phyloP scores from a whole-genome alignment of 2,888 invertebrate species.

The Ectobius pallidus region DNA sequence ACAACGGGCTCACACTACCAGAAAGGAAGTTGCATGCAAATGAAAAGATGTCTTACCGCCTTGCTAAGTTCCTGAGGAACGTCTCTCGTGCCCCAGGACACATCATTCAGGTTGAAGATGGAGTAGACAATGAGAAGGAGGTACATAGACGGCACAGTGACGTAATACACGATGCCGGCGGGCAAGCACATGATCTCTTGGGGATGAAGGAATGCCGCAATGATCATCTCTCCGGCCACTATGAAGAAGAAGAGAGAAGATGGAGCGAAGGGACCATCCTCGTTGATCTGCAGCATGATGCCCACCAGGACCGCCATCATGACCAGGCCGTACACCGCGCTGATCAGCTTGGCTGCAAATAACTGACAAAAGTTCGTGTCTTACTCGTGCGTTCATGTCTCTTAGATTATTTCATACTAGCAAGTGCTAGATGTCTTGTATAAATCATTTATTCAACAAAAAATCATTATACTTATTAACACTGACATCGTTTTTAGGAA shows the following conservation, averaged over 20 bases:
- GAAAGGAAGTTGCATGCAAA: too few relatives aligned
- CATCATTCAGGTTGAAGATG: conserved; percentile 89
- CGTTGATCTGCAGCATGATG: conserved; percentile 75
- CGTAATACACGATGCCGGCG: conserved; percentile 80
- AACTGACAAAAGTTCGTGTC: too few relatives aligned
- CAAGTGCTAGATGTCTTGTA: too few relatives aligned
- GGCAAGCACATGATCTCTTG: conserved; percentile 77
- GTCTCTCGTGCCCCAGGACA: conserved; percentile 94
- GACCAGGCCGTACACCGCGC: conserved; percentile 78
- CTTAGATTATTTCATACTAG: too few relatives aligned
- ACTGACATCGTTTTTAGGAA: too few relatives aligned
- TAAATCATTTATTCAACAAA: too few relatives aligned
- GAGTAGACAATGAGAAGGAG: conserved; percentile 91
- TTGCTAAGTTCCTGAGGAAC: conserved; percentile 54
- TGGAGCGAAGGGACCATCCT: conserved; percentile 82
- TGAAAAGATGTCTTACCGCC: too few relatives aligned
- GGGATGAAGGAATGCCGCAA: conserved; percentile 73
- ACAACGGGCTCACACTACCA: too few relatives aligned
- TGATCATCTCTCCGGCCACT: conserved; percentile 66
- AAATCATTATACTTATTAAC: too few relatives aligned
- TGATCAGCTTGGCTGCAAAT: conserved; percentile 74
- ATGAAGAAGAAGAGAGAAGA: conserved; percentile 82
- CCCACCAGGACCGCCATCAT: conserved; percentile 89
- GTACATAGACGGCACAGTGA: conserved; percentile 95
- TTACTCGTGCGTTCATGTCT: too few relatives aligned